These are phyloP conservation scores for Stomorhina lunata DNA, from an alignment of 2,888 invertebrate genomes.

Conservation along the genomic window DNA sequence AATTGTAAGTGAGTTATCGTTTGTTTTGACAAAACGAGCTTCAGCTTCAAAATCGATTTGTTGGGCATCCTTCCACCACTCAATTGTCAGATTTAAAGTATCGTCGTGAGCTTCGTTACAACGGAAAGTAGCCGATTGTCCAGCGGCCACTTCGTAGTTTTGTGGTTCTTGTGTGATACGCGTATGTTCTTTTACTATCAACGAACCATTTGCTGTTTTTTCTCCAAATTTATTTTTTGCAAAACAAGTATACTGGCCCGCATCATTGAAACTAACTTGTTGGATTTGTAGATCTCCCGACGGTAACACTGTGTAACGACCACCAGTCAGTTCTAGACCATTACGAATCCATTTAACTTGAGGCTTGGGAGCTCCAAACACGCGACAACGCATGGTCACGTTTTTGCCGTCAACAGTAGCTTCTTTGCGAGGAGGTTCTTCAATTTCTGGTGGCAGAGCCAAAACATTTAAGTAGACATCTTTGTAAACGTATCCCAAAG, in stretches of 20 bases:
- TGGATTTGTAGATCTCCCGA: conserved; percentile 91
- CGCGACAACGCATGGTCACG: conserved; percentile 91
- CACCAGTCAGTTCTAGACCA: conserved; percentile 92
- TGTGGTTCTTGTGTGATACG: conserved; percentile 92
- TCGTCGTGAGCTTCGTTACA: conserved; percentile 96
- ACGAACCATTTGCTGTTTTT: conserved; percentile 88
- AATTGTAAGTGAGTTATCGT: conserved; percentile 96
- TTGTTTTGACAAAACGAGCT: conserved; percentile 89
- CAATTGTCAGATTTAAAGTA: conserved; percentile 87
- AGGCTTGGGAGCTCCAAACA: conserved; percentile 97
- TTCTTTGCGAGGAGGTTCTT: conserved; percentile 89
- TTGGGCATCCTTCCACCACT: conserved; percentile 93
- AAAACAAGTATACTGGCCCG: conserved; percentile 94
- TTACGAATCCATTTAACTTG: conserved; percentile 94
- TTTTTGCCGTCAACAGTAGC: conserved; percentile 91
- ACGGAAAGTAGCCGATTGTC: conserved; percentile 93
- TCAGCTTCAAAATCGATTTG: conserved; percentile 93
- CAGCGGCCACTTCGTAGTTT: conserved; percentile 95
- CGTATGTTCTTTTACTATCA: conserved; percentile 93
- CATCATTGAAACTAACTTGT: conserved; percentile 91
- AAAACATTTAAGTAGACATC: conserved; percentile 97
- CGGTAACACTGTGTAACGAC: conserved; percentile 88
- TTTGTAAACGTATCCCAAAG: conserved; percentile 98
- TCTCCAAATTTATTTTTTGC: conserved; percentile 95
- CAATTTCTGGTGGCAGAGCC: conserved; percentile 92